These are phyloP conservation scores for Meiosimyza decipiens DNA, from an alignment of 2,888 invertebrate genomes.

Conservation along the genomic window DNA sequence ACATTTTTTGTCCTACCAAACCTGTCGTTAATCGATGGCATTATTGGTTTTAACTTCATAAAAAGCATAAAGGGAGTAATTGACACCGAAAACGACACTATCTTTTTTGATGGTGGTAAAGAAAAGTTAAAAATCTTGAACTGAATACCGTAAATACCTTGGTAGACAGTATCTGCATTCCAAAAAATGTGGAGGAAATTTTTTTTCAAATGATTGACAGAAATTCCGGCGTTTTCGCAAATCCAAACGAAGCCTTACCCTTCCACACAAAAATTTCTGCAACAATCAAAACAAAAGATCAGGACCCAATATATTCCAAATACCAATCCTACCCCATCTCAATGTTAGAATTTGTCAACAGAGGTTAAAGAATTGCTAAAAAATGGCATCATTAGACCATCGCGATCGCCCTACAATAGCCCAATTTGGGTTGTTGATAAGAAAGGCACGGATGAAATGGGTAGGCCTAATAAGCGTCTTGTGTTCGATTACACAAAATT, in stretches of 20 bases:
- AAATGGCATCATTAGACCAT: too few species aligned
- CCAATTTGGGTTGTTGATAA: too few species aligned
- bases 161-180: not conserved
- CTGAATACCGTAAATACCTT: constrained; percentile 3
- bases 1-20: constrained; percentile 5
- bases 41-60: constrained; percentile 1
- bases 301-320: not conserved
- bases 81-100: constrained; percentile 4
- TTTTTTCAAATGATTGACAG: not conserved
- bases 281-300: not conserved
- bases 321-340: too few species aligned
- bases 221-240: not conserved
- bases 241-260: too few species aligned
- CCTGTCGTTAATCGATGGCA: not conserved
- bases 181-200: not conserved
- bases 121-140: not conserved
- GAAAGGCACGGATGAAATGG: too few species aligned
- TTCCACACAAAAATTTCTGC: too few species aligned
- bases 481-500: too few species aligned
- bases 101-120: not conserved
- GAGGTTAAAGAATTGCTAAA: too few species aligned
- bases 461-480: too few species aligned
- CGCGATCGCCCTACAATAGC: too few species aligned
- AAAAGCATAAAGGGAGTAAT: not conserved
- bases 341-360: too few species aligned